phyloP scores from a whole-genome alignment of 2,113 vertebrate genomes.

The Platysternon megacephalum region DNA sequence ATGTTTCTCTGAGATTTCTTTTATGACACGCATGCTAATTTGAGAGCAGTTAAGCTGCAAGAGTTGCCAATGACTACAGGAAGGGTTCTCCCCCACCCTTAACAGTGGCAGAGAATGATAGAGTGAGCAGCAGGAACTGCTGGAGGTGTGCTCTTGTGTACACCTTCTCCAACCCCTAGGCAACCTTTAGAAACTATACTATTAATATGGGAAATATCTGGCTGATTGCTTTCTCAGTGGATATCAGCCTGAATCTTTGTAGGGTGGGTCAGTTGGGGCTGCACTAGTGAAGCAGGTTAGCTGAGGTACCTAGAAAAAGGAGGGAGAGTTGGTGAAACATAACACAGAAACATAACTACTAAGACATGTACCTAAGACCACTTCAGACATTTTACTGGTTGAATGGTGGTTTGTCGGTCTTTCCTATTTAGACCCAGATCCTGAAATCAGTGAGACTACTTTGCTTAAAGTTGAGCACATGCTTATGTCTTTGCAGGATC shows the following conservation, averaged over 20 bases:
- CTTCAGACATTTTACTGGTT: neutral
- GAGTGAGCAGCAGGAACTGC: neutral
- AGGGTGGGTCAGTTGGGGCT: neutral
- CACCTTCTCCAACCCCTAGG: neutral
- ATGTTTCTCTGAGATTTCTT: neutral
- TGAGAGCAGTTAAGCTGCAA: neutral
- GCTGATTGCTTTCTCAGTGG: neutral
- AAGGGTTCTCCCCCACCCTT: neutral
- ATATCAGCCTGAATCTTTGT: neutral
- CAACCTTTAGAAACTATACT: neutral
- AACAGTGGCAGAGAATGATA: neutral
- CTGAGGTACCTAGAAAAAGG: neutral
- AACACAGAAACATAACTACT: neutral
- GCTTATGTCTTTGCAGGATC: neutral
- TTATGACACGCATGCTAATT: fast-evolving
- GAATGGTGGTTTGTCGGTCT: neutral
- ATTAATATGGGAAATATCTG: fast-evolving
- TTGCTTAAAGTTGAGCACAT: neutral
- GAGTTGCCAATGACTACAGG: fast-evolving
- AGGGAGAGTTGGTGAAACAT: neutral
- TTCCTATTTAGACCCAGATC: neutral
- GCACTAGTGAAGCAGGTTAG: fast-evolving
- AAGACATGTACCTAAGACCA: neutral
- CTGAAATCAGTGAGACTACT: neutral
- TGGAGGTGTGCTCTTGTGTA: neutral